Percentiles rank a stretch among this genome's conserved stretches.
These are phyloP conservation scores for Planiliza haematocheilus DNA, from an alignment of 2,113 vertebrate species.

Conservation along the genomic window DNA sequence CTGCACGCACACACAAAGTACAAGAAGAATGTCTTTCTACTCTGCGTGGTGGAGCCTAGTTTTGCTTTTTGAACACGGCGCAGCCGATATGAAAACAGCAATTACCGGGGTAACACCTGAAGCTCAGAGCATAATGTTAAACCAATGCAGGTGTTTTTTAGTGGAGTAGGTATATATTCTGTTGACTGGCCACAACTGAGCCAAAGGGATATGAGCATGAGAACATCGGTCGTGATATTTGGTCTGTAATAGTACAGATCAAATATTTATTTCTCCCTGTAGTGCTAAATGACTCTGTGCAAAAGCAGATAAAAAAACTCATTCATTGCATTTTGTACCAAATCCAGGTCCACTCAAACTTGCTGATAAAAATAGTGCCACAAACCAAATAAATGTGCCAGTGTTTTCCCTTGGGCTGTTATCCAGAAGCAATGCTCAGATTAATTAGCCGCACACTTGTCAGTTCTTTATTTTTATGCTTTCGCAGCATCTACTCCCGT, in stretches of 20 bases:
- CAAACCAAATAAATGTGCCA: not conserved
- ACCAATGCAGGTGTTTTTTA: not conserved
- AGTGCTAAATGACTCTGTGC: not conserved
- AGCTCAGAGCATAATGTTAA: constrained; percentile 4
- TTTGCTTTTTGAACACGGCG: constrained; percentile 13
- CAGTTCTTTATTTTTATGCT: not conserved
- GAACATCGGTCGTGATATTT: not conserved
- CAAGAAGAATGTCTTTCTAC: constrained; percentile 23
- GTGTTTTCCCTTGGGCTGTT: not conserved
- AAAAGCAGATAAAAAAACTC: constrained; percentile 3
- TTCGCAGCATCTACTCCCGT: not conserved
- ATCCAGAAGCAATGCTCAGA: not conserved
- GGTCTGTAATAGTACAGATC: constrained; percentile 10
- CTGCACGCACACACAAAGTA: not conserved
- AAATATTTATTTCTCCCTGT: not conserved
- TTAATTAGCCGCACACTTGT: not conserved
- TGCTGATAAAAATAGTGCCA: not conserved
- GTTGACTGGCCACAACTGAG: not conserved
- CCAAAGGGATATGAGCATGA: not conserved
- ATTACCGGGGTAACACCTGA: constrained; percentile 29
- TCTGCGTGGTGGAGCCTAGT: not conserved
- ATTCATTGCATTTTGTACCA: constrained; percentile 3
- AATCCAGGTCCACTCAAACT: constrained; percentile 8
- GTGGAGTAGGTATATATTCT: not conserved
- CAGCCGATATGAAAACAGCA: constrained; percentile 9